Percentiles rank a stretch among this genome's conserved stretches.
phyloP scores from a whole-genome alignment of 2,113 vertebrate species.

The Trogon surrucura region DNA sequence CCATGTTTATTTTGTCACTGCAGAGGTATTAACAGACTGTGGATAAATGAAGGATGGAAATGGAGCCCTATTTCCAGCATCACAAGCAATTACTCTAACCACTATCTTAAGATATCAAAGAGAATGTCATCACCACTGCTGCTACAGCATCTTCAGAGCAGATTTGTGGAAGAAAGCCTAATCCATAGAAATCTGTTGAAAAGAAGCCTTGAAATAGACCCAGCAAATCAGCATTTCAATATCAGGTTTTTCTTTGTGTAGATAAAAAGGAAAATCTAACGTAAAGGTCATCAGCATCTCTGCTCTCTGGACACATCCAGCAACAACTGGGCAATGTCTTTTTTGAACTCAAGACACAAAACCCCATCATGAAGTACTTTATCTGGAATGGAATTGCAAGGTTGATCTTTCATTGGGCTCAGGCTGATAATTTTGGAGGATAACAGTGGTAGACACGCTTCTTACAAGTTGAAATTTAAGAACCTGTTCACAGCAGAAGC shows the following conservation, averaged over 20 bases:
- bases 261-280: neutral
- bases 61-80: neutral
- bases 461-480: neutral
- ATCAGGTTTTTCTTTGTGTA: neutral
- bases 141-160: neutral
- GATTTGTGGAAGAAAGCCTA: neutral
- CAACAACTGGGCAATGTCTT: neutral
- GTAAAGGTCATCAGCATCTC: neutral
- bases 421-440: rapidly evolving
- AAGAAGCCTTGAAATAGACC: neutral
- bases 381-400: neutral
- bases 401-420: neutral
- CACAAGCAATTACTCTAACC: neutral
- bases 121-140: neutral
- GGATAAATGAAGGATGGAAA: neutral
- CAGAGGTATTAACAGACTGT: neutral
- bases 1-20: neutral
- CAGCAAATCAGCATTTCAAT: neutral
- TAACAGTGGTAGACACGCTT: neutral
- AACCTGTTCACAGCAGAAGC: neutral
- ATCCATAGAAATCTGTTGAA: neutral
- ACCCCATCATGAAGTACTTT: neutral
- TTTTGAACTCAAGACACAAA: neutral
- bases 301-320: neutral
- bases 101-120: neutral